phyloP scores from a whole-genome alignment of 2,113 vertebrate species.

The Oxygymnocypris stewartii region DNA sequence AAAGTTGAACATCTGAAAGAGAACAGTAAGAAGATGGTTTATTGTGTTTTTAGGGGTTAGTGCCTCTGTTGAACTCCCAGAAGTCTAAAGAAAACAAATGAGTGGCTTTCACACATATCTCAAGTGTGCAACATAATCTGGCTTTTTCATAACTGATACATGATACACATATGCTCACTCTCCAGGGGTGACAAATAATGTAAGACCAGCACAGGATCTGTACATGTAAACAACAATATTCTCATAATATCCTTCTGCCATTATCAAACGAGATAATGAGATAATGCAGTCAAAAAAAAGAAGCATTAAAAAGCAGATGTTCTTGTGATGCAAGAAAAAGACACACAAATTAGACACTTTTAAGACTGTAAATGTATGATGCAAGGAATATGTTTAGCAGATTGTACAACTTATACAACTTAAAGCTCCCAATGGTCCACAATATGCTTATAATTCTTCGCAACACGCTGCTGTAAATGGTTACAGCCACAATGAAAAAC shows the following conservation, averaged over 20 bases:
- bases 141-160: slow-evolving; percentile 7
- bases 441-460: slow-evolving; percentile 21
- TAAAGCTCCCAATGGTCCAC: slow-evolving; percentile 44
- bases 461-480: background rate
- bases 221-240: slow-evolving; percentile 52
- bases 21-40: slow-evolving; percentile 6
- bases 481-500: background rate
- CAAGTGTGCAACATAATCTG: background rate
- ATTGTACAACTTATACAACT: background rate
- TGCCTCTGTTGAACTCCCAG: slow-evolving; percentile 13
- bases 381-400: background rate
- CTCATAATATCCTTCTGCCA: slow-evolving; percentile 1
- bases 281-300: background rate
- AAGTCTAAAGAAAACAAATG: slow-evolving; percentile 2
- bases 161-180: background rate
- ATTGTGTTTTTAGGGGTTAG: background rate
- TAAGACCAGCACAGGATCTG: slow-evolving; percentile 36
- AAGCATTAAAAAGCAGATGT: background rate
- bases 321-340: background rate
- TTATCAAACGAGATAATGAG: slow-evolving; percentile 1
- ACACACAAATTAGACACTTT: slow-evolving; percentile 13
- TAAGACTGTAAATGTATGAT: slow-evolving; percentile 14
- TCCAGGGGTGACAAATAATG: background rate
- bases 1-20: slow-evolving; percentile 42
- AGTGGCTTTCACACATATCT: background rate